Evolutionary conservation across 1,140 invertebrate genomes (phyloP), one percentile per base, ranked within the genome.

Genomic region (Elymnias hypermnestra): DNA sequence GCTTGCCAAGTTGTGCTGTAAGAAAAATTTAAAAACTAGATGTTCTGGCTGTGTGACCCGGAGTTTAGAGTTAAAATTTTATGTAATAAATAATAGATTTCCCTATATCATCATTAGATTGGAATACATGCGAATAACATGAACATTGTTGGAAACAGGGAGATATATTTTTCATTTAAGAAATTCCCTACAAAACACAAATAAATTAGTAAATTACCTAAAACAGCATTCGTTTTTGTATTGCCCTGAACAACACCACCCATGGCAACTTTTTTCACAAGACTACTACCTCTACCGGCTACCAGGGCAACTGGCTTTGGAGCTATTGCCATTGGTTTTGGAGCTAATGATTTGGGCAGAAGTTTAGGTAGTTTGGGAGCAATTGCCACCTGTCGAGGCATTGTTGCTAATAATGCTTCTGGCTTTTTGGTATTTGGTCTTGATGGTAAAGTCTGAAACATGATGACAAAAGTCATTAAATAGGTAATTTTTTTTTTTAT

Each of bases 1-100:
- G 82, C 57, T 86, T 87, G 48, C 86, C 75, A 72, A 79, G 61
- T 69, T 84, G 76, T 72, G 89, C 72, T 83, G 88, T 72, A 62
- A 91, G 19, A 21, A 21, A 21, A 6, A 21, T 21, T 21, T 21
- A 21, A 21, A 21, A 21, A 21, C 3, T 21, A 21, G 19, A 4
- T 21, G 3, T 4, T 21, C 3, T 3, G 3, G 6, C 19, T 4
- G 19, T 21, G 6, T 21, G 3, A 6, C 3, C 19, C 19, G 19
- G 3, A 21, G 19, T 21, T 21, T n/a, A n/a, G n/a, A n/a, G n/a
- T n/a, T n/a, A n/a, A n/a, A n/a, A n/a, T n/a, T n/a, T n/a, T n/a
- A n/a, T n/a, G n/a, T n/a, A n/a, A n/a, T n/a, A n/a, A n/a, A n/a
- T n/a, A n/a, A n/a, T n/a, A n/a, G n/a, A n/a, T n/a, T n/a, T n/a